Base-by-base conservation (phyloP, 2,113 vertebrate species). In the Microtus ochrogaster region DNA sequence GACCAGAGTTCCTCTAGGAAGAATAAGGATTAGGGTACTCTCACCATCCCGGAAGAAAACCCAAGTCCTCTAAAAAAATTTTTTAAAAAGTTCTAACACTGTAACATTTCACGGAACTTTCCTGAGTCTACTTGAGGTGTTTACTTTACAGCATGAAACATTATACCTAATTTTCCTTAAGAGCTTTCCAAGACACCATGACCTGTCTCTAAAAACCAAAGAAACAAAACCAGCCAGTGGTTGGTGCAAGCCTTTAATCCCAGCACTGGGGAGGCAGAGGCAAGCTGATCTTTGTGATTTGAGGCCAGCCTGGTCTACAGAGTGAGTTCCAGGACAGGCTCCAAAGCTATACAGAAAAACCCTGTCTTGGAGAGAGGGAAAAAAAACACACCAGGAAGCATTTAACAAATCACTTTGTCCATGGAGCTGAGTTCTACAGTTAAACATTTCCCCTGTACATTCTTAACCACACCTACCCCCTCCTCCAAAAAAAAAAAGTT, bases 101-200 rank as follows among this genome's bases (percentile, higher is more conserved):
- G 55, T 63, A 86, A 74, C 61, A 30, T 73, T 30, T 97, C 26
- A 79, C 92, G 86, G 96, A 58, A 58, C 76, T 96, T 79, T 76
- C 22, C 30, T 92, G 49, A 91, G 88, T 74, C 65, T 96, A 44
- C 13, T 97, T 98, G 95, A 93, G 65, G 55, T 94, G 63, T 96
- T 93, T 61, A 96, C 70, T 95, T 95, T 97, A 55, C 0, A 92
- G 94, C 96, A 91, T 97, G 95, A 96, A 93, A 85, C 85, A 44
- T 24, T 66, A 44, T 97, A 97, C 95, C 95, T 4, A 76, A 2
- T 89, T 93, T 96, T 86, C 81, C 52, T 33, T 89, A 93, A 97
- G 88, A 96, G 63, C 94, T 98, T 97, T 89, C 73, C 86, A 84
- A 96, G 85, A 70, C 63, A 95, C 93, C 65, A 92, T 96, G 97